A percentile compares a stretch with the other conserved stretches of the same genome.
These are phyloP conservation scores for Jaculus jaculus DNA, from an alignment of 2,113 vertebrate genomes.

Conservation along the genomic window DNA sequence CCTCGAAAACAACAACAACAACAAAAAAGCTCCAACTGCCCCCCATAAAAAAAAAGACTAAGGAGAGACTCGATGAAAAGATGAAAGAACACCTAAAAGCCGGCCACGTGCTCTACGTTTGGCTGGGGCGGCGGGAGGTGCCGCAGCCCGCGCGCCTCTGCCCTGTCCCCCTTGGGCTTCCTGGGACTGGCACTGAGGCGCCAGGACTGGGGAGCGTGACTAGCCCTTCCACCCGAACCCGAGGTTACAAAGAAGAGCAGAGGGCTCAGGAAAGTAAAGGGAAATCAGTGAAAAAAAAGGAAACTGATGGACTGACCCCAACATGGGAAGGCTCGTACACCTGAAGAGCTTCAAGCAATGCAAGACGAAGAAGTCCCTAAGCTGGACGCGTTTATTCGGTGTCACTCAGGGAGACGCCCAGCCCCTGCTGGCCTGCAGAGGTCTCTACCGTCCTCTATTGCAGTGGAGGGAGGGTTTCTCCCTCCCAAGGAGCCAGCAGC, in stretches of 20 bases:
- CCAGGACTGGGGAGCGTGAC: background rate
- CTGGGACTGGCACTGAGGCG: background rate
- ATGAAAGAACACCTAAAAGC: background rate
- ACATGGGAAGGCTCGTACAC: background rate
- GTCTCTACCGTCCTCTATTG: background rate
- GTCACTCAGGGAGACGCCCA: background rate
- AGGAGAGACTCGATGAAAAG: background rate
- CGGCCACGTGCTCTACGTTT: background rate
- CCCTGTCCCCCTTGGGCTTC: background rate
- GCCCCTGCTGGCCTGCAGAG: no score
- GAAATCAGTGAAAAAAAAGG: background rate
- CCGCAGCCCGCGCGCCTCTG: rapidly evolving
- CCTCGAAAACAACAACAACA: no score
- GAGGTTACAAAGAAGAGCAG: background rate
- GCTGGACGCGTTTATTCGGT: rapidly evolving
- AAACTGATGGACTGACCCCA: background rate
- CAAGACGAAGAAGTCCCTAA: background rate
- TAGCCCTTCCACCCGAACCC: background rate
- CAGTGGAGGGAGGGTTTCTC: background rate
- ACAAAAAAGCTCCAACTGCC: no score
- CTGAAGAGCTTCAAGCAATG: background rate
- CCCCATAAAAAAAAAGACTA: no score
- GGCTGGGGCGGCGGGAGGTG: background rate
- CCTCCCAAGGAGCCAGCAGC: background rate
- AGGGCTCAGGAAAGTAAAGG: background rate